Conservation (phyloP, 1,140 invertebrate genomes). For the Meloidogyne hapla region DNA sequence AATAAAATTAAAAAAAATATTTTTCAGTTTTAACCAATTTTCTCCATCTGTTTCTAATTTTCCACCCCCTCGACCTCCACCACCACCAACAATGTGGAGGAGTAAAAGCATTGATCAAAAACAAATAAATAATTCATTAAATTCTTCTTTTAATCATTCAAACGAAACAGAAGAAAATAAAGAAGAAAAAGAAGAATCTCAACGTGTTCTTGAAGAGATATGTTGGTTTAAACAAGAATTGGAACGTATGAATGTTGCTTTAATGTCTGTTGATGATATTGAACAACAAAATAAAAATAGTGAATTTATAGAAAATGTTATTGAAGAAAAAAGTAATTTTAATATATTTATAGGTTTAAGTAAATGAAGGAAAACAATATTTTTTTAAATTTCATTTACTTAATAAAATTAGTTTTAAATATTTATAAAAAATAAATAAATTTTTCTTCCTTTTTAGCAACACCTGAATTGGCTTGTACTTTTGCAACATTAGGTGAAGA, state of each 20-base stretch:
- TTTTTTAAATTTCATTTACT: too few species aligned
- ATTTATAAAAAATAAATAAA: too few species aligned
- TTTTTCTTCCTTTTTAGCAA: not conserved
- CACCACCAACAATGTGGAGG: not conserved
- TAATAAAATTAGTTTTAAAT: too few species aligned
- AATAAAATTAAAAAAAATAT: too few species aligned
- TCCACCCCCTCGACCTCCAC: not conserved
- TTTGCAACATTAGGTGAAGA: not conserved
- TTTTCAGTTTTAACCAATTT: slow-evolving; percentile 6
- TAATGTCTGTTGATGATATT: slow-evolving; percentile 6
- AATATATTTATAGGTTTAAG: too few species aligned
- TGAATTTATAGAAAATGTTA: not conserved
- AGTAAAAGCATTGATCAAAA: not conserved
- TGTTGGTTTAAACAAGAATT: slow-evolving; percentile 34
- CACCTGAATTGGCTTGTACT: not conserved
- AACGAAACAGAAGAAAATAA: not conserved
- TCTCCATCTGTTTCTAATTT: not conserved
- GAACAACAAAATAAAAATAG: not conserved
- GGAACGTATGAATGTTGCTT: slow-evolving; percentile 25
- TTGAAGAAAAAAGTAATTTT: not conserved
- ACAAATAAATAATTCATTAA: not conserved
- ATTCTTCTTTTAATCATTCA: not conserved
- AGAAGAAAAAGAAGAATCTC: slow-evolving; percentile 8
- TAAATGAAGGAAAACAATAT: too few species aligned
- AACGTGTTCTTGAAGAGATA: slow-evolving; percentile 1